Evolutionary conservation across 2,797 vertebrate species (phyloP).

Genomic region (Spinibarbus caldwelli): DNA sequence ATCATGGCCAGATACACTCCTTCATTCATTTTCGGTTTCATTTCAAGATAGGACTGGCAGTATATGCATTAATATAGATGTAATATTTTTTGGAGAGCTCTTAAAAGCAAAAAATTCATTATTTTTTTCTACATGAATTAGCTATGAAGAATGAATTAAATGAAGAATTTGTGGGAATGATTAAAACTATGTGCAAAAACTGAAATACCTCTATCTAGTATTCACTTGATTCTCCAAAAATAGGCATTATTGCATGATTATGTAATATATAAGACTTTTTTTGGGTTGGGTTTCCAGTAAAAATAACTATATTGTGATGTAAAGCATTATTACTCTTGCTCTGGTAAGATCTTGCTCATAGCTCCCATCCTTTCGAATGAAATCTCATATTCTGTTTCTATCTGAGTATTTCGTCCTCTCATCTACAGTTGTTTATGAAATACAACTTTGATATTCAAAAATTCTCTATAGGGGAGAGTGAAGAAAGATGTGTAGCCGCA

Average conservation of each 20-base stretch:
- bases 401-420: not conserved
- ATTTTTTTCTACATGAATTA: not conserved
- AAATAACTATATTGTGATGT: not conserved
- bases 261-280: not conserved
- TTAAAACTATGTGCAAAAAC: not conserved
- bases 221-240: not conserved
- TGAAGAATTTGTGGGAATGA: not conserved
- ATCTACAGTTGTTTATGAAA: not conserved
- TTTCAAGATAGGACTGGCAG: not conserved
- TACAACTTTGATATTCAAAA: not conserved
- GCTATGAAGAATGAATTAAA: not conserved
- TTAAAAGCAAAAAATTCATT: not conserved
- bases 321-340: not conserved
- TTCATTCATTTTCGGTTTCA: not conserved
- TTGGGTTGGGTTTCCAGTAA: not conserved
- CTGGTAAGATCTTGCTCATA: not conserved
- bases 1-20: not conserved
- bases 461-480: not conserved
- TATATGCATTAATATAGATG: not conserved
- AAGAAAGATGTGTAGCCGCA: too few species aligned
- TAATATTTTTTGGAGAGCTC: not conserved
- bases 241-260: not conserved
- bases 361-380: not conserved
- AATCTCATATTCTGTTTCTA: not conserved
- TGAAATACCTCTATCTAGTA: not conserved